Evolutionary conservation across 2,113 vertebrate genomes (phyloP).

Genomic region (Atrichornis clamosus): DNA sequence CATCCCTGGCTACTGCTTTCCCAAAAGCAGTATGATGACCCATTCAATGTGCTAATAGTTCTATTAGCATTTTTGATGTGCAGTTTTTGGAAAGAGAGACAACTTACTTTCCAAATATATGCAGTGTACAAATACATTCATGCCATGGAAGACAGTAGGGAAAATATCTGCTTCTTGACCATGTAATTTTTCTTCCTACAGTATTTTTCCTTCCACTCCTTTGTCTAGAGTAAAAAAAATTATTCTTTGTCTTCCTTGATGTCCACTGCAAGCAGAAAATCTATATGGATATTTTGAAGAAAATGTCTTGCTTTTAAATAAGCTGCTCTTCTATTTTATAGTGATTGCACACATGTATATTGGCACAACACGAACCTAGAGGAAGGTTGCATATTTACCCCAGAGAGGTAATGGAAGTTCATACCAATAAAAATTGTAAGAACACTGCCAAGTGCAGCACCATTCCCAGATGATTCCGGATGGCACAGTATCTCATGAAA

Average conservation of each 20-base stretch:
- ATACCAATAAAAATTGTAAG: background rate
- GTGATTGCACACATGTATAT: background rate
- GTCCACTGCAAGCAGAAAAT: background rate
- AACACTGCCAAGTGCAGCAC: background rate
- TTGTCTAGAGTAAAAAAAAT: background rate
- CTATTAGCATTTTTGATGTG: background rate
- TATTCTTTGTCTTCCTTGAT: background rate
- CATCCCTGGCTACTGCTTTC: background rate
- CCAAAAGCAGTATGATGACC: background rate
- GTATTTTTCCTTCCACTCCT: background rate
- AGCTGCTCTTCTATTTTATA: background rate
- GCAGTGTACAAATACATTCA: background rate
- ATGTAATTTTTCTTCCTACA: background rate
- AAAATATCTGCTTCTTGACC: background rate
- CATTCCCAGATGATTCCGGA: rapidly evolving
- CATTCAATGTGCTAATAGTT: background rate
- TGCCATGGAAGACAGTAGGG: background rate
- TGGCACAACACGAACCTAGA: background rate
- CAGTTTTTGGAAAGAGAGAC: background rate
- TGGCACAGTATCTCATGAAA: background rate
- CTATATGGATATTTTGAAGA: background rate
- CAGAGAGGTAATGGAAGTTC: background rate
- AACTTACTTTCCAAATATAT: background rate
- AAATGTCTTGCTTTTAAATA: background rate
- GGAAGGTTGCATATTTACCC: background rate